Conservation (phyloP, 2,888 invertebrate genomes). For the Cremastinae sp. region DNA sequence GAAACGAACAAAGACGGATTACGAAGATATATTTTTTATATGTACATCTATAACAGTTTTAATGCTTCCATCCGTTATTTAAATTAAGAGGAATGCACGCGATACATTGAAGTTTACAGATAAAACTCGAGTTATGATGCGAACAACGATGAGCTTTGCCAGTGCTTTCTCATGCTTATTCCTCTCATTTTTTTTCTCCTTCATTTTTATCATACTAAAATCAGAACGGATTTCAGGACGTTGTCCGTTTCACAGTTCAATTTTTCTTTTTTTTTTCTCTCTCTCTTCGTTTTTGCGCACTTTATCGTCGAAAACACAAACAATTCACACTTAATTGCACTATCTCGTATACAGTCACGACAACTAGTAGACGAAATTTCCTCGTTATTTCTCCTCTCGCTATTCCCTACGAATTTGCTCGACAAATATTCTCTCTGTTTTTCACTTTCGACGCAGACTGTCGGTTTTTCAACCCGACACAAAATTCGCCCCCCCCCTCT, state of each 20-base stretch:
- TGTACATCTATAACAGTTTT: slow-evolving; percentile 65
- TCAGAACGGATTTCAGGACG: slow-evolving; percentile 41
- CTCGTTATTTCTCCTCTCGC: not conserved
- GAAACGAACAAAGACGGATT: slow-evolving; percentile 56
- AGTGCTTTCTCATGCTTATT: slow-evolving; percentile 56
- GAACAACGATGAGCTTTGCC: slow-evolving; percentile 66
- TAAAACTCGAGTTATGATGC: slow-evolving; percentile 63
- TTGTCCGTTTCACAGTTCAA: slow-evolving; percentile 43
- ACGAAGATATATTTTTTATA: slow-evolving; percentile 64
- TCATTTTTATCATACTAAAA: slow-evolving; percentile 19
- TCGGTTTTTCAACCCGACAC: not conserved
- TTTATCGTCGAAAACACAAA: slow-evolving; percentile 47
- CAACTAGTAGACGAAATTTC: slow-evolving; percentile 59
- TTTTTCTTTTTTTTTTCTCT: slow-evolving; percentile 27
- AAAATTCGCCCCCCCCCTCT: slow-evolving; percentile 6
- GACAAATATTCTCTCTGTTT: not conserved
- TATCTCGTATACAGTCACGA: slow-evolving; percentile 64
- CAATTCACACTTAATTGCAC: slow-evolving; percentile 65
- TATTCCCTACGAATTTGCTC: too few species aligned
- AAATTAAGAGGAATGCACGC: slow-evolving; percentile 66
- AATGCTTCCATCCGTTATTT: slow-evolving; percentile 58
- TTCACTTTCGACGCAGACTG: not conserved
- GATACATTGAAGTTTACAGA: slow-evolving; percentile 64
- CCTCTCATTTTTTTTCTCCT: slow-evolving; percentile 32
- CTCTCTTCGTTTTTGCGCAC: too few species aligned